Evolutionary conservation across 2,113 vertebrate species (phyloP).

Genomic region (Cheirogaleus medius): DNA sequence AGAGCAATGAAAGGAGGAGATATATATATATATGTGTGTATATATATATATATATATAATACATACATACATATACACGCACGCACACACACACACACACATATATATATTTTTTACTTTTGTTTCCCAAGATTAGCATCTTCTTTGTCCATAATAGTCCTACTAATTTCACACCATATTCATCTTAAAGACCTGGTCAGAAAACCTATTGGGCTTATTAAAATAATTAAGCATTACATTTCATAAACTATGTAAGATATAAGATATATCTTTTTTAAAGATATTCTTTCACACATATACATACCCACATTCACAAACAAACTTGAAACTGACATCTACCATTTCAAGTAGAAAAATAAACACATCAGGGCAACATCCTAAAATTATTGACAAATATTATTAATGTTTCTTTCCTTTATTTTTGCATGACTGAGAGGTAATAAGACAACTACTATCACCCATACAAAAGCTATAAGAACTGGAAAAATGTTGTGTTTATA

Average conservation of each 20-base stretch:
- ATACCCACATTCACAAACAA: neutral
- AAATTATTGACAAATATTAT: neutral
- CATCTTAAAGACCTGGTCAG: neutral
- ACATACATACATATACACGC: too few relatives aligned
- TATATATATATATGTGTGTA: neutral
- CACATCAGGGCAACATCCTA: neutral
- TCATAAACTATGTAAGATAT: neutral
- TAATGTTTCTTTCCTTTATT: slow-evolving; percentile 7
- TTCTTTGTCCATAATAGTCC: neutral
- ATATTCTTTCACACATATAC: neutral
- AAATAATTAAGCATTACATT: neutral
- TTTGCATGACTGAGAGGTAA: neutral
- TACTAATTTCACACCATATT: neutral
- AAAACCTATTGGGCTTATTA: neutral
- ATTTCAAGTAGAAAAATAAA: neutral
- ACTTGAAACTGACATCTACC: neutral
- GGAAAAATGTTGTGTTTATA: neutral
- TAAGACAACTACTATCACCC: neutral
- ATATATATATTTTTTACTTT: neutral
- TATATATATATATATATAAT: neutral
- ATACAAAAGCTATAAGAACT: neutral
- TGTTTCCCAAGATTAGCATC: neutral
- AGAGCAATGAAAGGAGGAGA: neutral
- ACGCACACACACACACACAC: too few relatives aligned
- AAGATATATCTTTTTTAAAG: neutral